phyloP scores from a whole-genome alignment of 2,113 vertebrate genomes.

The Nibea coibor region DNA sequence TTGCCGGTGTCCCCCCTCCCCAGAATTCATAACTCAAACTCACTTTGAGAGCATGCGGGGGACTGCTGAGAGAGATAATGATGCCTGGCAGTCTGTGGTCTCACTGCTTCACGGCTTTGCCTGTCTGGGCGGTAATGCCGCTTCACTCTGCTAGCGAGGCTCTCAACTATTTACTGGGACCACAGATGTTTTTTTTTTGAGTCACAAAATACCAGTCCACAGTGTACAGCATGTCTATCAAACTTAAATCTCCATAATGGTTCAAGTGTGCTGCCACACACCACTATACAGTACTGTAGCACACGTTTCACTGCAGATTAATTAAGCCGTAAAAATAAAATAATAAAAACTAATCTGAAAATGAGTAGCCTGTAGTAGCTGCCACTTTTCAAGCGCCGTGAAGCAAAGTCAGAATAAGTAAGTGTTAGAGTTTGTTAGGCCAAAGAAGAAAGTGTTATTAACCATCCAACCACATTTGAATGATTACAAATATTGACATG shows the following conservation, averaged over 20 bases:
- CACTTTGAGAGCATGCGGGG: constrained; percentile 43
- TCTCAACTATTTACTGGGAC: constrained; percentile 32
- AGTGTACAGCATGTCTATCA: background rate
- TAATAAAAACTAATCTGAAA: background rate
- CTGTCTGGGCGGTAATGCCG: constrained; percentile 19
- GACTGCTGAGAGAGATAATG: constrained; percentile 74
- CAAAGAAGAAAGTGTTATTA: too few relatives aligned
- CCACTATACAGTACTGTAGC: background rate
- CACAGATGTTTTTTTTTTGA: constrained; percentile 45
- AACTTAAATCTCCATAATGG: background rate
- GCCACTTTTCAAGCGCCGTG: too few relatives aligned
- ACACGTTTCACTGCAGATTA: background rate
- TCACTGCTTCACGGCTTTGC: constrained; percentile 45
- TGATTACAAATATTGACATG: too few relatives aligned
- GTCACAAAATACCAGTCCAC: constrained; percentile 22
- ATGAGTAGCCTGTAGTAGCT: background rate
- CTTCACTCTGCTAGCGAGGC: constrained; percentile 15
- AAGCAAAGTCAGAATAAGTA: too few relatives aligned
- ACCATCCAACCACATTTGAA: too few relatives aligned
- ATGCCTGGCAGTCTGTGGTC: constrained; percentile 68
- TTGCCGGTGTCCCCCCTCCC: constrained; percentile 23
- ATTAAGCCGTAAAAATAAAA: background rate
- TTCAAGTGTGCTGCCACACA: background rate
- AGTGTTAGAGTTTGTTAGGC: too few relatives aligned
- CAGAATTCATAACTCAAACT: constrained; percentile 46